Evolutionary conservation across 2,797 vertebrate genomes (phyloP), one percentile per base, ranked within the genome.

Genomic region (Coranthus polyacanthus): DNA sequence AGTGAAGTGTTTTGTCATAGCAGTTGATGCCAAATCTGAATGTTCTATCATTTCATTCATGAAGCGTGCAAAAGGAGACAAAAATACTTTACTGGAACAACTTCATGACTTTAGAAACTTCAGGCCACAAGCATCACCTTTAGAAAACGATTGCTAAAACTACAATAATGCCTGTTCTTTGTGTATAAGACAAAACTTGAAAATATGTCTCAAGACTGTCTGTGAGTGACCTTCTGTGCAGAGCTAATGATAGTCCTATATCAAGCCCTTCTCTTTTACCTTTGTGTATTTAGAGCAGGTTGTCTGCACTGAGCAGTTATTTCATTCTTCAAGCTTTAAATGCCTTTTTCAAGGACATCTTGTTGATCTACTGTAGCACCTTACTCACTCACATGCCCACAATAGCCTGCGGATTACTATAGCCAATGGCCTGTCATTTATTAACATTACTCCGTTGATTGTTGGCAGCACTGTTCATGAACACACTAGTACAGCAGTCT

Each of bases 311-410:
- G 37, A 54, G 24, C 16, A 29, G 21, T 36, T 50, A 11, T 52
- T 72, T 75, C 16, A 43, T 67, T 81, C 55, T 60, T 68, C 12
- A 44, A 37, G 41, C 42, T 49, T 41, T 57, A 57, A 53, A 32
- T 32, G 21, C 12, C 39, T 32, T 29, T 42, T 36, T 60, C 47
- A 69, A 70, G 67, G 57, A 55, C 54, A 39, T 10, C 11, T 41
- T 39, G 56, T 47, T 69, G 66, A 63, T 63, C 24, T 26, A 42
- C 39, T 44, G 47, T 61, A 55, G 21, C n/a, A 26, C 22, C 43
- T 12, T 39, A 39, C 15, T 39, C 20, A 21, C 51, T 37, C 16
- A 41, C 24, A 24, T 38, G 10, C 34, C 58, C 29, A 18, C 21
- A 59, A 32, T 8, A 8, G 13, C 20, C 50, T 8, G 7, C 32